These are phyloP conservation scores for Drosophila albomicans DNA, from an alignment of 1,140 invertebrate genomes.

Conservation along the genomic window DNA sequence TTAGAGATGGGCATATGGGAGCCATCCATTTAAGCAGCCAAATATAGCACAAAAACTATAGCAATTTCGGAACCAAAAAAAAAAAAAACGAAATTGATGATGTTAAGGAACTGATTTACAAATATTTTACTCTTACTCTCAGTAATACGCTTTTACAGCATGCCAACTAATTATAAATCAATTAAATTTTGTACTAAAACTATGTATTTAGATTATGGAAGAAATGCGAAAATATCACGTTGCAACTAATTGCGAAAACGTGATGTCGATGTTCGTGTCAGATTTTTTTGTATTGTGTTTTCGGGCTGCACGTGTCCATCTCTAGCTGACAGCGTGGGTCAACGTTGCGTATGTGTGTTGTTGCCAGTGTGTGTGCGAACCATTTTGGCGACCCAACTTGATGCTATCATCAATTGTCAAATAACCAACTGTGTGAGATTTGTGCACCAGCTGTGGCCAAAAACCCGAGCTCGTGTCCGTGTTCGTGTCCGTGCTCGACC, in stretches of 20 bases:
- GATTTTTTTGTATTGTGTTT: neutral
- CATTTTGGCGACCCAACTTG: constrained; percentile 77
- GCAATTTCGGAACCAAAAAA: neutral
- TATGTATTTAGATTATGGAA: neutral
- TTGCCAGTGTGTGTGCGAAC: constrained; percentile 37
- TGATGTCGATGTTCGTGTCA: constrained; percentile 33
- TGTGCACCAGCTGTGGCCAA: constrained; percentile 77
- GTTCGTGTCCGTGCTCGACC: neutral
- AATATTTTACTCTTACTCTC: neutral
- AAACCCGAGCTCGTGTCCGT: neutral
- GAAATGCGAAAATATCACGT: constrained; percentile 19
- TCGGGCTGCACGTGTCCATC: constrained; percentile 64
- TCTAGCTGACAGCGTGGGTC: constrained; percentile 50
- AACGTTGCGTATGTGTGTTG: constrained; percentile 18
- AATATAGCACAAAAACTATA: constrained; percentile 2
- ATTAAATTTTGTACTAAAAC: constrained; percentile 14
- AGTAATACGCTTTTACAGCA: neutral
- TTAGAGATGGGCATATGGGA: constrained; percentile 28
- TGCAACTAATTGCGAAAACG: constrained; percentile 51
- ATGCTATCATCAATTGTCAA: constrained; percentile 84
- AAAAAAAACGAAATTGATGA: neutral
- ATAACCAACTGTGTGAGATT: constrained; percentile 82
- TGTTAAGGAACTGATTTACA: neutral
- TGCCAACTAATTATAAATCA: constrained; percentile 2
- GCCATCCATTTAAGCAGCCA: constrained; percentile 15